Percentiles rank a stretch among this genome's conserved stretches.
These are phyloP conservation scores for Pelosia muscerda DNA, from an alignment of 2,888 invertebrate species.

Conservation along the genomic window DNA sequence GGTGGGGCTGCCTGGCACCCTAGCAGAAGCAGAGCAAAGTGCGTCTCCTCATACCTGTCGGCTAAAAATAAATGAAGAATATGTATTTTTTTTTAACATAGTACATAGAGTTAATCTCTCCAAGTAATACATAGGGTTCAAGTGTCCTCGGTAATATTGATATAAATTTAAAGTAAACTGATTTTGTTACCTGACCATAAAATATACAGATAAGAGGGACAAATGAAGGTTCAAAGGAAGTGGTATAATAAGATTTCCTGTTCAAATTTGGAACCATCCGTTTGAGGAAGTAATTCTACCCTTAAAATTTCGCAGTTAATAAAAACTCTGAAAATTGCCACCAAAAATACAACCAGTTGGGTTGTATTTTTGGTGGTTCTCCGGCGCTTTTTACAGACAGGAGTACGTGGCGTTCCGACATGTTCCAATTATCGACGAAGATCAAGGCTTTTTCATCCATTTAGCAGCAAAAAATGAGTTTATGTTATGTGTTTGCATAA, in stretches of 20 bases:
- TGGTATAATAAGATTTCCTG: conserved; percentile 1
- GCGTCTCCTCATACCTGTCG: too few relatives aligned
- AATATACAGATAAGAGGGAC: background rate
- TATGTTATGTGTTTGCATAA: background rate
- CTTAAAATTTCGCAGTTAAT: background rate
- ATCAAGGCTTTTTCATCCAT: background rate
- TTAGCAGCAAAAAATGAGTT: background rate
- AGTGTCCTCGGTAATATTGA: background rate
- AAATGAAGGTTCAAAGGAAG: background rate
- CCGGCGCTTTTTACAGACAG: background rate
- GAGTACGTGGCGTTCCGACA: background rate
- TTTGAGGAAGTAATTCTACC: background rate
- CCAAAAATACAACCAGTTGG: too few relatives aligned
- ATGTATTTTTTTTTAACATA: too few relatives aligned
- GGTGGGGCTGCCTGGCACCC: too few relatives aligned
- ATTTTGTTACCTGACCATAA: background rate
- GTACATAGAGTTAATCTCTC: too few relatives aligned
- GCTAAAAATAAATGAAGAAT: too few relatives aligned
- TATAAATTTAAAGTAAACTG: background rate
- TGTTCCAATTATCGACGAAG: background rate
- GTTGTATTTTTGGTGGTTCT: background rate
- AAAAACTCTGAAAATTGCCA: background rate
- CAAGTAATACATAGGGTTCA: background rate
- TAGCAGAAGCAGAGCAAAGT: too few relatives aligned
- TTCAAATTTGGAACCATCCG: background rate